Conservation (phyloP, 1,140 invertebrate species). For the Pygmarrhopalites habei region DNA sequence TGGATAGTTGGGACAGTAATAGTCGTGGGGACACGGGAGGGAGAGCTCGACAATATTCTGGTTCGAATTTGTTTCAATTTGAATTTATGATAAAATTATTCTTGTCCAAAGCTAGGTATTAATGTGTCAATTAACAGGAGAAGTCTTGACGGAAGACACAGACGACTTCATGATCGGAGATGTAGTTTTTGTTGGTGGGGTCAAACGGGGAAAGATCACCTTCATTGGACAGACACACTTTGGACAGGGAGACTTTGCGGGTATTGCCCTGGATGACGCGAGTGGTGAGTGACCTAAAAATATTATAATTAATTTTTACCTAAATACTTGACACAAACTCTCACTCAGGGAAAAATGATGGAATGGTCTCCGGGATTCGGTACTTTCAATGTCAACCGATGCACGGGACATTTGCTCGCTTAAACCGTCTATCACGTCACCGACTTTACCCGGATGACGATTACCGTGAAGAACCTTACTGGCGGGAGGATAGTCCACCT, state of each 20-base stretch:
- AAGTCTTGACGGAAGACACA: constrained; percentile 1
- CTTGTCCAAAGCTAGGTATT: no score
- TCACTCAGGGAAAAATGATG: constrained; percentile 48
- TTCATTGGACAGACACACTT: constrained; percentile 98
- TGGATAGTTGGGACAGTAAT: no score
- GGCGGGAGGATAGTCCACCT: background rate
- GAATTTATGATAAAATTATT: no score
- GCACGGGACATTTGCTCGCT: constrained; percentile 83
- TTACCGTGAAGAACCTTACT: background rate
- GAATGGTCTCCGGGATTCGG: constrained; percentile 45
- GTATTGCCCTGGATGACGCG: constrained; percentile 87
- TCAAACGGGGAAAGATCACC: constrained; percentile 88
- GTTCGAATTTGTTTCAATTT: no score
- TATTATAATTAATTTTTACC: background rate
- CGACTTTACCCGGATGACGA: constrained; percentile 47
- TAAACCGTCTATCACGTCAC: constrained; percentile 73
- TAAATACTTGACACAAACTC: background rate
- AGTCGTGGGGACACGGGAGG: no score
- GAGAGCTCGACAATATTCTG: no score
- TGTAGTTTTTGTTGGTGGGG: constrained; percentile 87
- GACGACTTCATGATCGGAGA: constrained; percentile 95
- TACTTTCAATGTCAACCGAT: constrained; percentile 85
- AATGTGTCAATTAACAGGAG: no score
- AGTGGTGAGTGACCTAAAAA: constrained; percentile 61
- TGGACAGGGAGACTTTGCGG: constrained; percentile 92